Evolutionary conservation across 2,113 vertebrate species (phyloP), one percentile per base, ranked within the genome.

Genomic region (Oxyruncus cristatus): DNA sequence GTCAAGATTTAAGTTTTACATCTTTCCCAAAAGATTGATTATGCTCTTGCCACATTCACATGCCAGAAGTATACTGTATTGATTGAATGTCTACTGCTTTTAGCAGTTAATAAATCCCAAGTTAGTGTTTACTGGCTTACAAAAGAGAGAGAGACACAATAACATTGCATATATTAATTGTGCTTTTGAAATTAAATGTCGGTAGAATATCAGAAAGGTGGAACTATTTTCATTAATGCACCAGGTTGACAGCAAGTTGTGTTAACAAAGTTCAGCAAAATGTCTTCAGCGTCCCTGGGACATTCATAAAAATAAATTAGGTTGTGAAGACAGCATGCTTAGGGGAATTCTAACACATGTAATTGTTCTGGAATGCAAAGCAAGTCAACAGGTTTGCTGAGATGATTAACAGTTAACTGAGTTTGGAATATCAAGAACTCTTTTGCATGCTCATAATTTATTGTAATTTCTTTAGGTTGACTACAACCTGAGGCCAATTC

Each of bases 331-430:
- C 63, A 88, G 71, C 65, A 26, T 91, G 84, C 85, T 95, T 80
- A 71, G 59, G 87, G 95, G 93, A 91, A 92, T 88, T 92, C 73
- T 87, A 93, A 68, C 72, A 79, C 56, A 81, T 58, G 33, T 73
- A 76, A 73, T 89, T 96, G 72, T 82, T 71, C 82, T 52, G 80
- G 91, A 79, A 79, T 87, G 28, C 33, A 83, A 94, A 63, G 86
- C 68, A 94, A 97, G 94, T 62, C 92, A 97, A 95, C 49, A 82
- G 68, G 55, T 81, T 97, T 97, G 75, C 78, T 47, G 52, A 93
- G 96, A 93, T 94, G 75, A 96, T 96, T 96, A 94, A 95, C 80
- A 94, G 79, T 93, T 96, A 94, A 72, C 89, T 93, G 96, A 63
- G 55, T 91, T 76, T 94, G 52, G 81, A 97, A 85, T 75, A 94